Percentiles rank a stretch among this genome's conserved stretches.
These are phyloP conservation scores for Serilophus lunatus DNA, from an alignment of 2,113 vertebrate species.

Conservation along the genomic window DNA sequence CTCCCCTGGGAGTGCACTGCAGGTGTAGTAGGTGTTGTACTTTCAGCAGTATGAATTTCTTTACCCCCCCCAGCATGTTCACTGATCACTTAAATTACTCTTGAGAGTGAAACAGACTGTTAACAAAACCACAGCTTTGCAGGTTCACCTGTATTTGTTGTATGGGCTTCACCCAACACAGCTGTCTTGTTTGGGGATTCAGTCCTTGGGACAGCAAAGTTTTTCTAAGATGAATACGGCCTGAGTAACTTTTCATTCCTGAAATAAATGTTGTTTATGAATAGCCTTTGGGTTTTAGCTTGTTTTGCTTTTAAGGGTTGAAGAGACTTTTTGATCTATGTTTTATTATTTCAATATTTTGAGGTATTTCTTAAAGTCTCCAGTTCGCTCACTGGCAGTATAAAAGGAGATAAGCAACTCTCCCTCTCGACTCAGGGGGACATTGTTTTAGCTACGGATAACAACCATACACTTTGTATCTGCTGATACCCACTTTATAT, in stretches of 20 bases:
- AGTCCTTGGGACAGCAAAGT: not conserved
- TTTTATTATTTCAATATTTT: not conserved
- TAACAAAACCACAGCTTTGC: not conserved
- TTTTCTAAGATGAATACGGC: not conserved
- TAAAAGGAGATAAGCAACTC: not conserved
- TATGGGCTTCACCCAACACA: not conserved
- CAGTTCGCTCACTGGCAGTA: not conserved
- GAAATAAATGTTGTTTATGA: not conserved
- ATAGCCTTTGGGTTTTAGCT: not conserved
- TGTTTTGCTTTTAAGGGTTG: not conserved
- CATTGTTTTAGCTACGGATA: conserved; percentile 24
- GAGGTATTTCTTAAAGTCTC: not conserved
- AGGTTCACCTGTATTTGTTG: not conserved
- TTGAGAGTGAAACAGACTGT: not conserved
- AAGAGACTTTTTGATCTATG: not conserved
- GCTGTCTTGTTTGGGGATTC: not conserved
- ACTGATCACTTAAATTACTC: not conserved
- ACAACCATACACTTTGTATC: not conserved
- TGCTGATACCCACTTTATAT: not conserved
- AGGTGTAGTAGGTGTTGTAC: not conserved
- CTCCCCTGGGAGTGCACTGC: not conserved
- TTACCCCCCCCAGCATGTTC: not conserved
- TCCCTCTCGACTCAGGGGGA: not conserved
- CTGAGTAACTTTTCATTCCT: not conserved
- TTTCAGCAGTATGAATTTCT: not conserved